Evolutionary conservation across 2,113 vertebrate genomes (phyloP), one percentile per base, ranked within the genome.

Genomic region (Lanius ludovicianus): DNA sequence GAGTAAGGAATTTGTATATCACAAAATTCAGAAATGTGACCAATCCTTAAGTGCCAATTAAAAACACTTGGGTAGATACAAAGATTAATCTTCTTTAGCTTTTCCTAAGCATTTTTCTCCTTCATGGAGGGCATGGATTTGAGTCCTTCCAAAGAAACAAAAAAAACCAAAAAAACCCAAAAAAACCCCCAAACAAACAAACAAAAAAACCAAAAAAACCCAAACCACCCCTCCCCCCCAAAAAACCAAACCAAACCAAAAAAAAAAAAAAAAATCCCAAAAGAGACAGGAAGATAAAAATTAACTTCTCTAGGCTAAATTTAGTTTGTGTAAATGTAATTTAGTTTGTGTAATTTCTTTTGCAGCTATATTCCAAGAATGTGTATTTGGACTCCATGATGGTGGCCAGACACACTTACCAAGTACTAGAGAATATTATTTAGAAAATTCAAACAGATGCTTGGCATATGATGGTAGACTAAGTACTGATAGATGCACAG

Each of bases 11-110:
- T 11, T 13, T 41, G 30, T 4, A 4, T 31, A 64, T 39, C 21
- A 79, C 21, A 56, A 88, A 88, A 73, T 68, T 49, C n/a, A 60
- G 22, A 12, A 63, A 79, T 12, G 13, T 42, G 19, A 56, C 13
- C 24, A 31, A 50, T 47, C 25, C 44, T 35, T 57, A 90, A 82
- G 63, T 14, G 27, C 3, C 12, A 84, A 8, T 3, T 59, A 76
- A 74, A 87, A 12, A 0, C 0, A 2, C 4, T 62, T 49, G 47
- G 27, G 9, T 47, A 35, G 9, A n/a, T 42, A 75, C 15, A 67
- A 81, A 63, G 13, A 67, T 49, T 57, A 31, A 44, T 44, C 8
- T 25, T 39, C 27, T 74, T 53, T 20, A 70, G 25, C 13, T 84
- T 82, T 68, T 68, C 21, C 70, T 74, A 70, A 73, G 11, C 0